These are phyloP conservation scores for Muntiacus muntjak DNA, from an alignment of 2,113 vertebrate genomes.

Conservation along the genomic window DNA sequence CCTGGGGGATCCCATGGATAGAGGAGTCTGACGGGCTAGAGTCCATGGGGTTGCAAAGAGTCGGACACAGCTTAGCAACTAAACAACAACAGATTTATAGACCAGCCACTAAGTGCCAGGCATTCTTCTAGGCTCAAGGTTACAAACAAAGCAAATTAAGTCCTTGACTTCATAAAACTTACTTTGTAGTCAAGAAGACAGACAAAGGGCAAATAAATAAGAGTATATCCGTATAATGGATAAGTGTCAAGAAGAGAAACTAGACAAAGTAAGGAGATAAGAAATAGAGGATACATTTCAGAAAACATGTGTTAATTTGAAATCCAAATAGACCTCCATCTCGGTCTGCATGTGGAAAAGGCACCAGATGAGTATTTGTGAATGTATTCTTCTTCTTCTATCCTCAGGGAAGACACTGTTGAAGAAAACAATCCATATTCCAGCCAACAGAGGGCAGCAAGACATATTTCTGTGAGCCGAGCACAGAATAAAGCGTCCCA, in stretches of 20 bases:
- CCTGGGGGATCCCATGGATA: not conserved
- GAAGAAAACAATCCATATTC: not conserved
- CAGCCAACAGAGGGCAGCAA: conserved; percentile 35
- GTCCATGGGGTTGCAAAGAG: not conserved
- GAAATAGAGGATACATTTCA: not conserved
- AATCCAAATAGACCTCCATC: not conserved
- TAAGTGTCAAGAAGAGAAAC: not conserved
- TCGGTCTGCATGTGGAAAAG: not conserved
- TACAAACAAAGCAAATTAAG: not conserved
- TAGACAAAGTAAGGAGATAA: not conserved
- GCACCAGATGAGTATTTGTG: not conserved
- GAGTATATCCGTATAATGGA: not conserved
- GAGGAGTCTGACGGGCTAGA: not conserved
- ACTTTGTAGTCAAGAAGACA: not conserved
- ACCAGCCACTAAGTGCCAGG: not conserved
- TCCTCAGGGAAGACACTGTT: not conserved
- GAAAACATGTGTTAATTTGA: not conserved
- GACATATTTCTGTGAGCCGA: not conserved
- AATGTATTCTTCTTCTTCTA: not conserved
- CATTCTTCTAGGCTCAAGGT: not conserved
- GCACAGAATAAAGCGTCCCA: not conserved
- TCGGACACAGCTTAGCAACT: not conserved
- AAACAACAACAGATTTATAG: not conserved
- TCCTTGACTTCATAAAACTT: not conserved
- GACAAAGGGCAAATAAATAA: not conserved